Percentiles rank a stretch among this genome's conserved stretches.
Evolutionary conservation across 2,888 invertebrate species (phyloP).

Genomic region (Andrena bucephala): DNA sequence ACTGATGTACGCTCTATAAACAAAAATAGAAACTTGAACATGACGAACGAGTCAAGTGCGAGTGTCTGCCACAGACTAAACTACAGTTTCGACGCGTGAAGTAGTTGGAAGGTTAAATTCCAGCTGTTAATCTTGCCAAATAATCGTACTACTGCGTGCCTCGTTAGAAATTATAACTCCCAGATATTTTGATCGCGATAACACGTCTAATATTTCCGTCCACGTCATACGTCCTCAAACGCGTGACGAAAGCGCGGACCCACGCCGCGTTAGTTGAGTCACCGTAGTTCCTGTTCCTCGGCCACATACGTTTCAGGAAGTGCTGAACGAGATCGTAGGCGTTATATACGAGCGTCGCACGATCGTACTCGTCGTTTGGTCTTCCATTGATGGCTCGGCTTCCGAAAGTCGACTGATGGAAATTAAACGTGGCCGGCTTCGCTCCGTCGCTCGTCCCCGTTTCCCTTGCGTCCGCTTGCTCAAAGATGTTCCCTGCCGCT

Average conservation of each 20-base stretch:
- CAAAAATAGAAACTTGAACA: too few species aligned
- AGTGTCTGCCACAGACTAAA: too few species aligned
- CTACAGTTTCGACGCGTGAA: too few species aligned
- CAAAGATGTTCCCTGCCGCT: conserved; percentile 35
- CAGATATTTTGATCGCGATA: background rate
- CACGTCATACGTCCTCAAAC: background rate
- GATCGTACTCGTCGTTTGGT: conserved; percentile 3
- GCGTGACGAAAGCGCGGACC: conserved; percentile 2
- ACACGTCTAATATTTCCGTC: background rate
- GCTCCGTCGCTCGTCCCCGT: conserved; percentile 20
- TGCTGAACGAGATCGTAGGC: conserved; percentile 38
- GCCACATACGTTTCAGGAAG: conserved; percentile 46
- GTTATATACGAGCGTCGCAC: conserved; percentile 44
- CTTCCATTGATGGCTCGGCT: background rate
- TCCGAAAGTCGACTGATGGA: conserved; percentile 65
- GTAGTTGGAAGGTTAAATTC: too few species aligned
- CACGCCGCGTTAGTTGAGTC: conserved; percentile 32
- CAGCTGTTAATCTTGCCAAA: background rate
- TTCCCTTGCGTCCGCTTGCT: conserved; percentile 38
- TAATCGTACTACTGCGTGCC: background rate
- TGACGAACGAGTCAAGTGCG: too few species aligned
- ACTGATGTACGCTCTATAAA: too few species aligned
- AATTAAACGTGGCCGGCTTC: conserved; percentile 65
- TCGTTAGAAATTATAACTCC: too few species aligned
- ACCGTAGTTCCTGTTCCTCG: conserved; percentile 40